Conservation (phyloP, 1,140 invertebrate species). For the Oedothorax gibbosus region DNA sequence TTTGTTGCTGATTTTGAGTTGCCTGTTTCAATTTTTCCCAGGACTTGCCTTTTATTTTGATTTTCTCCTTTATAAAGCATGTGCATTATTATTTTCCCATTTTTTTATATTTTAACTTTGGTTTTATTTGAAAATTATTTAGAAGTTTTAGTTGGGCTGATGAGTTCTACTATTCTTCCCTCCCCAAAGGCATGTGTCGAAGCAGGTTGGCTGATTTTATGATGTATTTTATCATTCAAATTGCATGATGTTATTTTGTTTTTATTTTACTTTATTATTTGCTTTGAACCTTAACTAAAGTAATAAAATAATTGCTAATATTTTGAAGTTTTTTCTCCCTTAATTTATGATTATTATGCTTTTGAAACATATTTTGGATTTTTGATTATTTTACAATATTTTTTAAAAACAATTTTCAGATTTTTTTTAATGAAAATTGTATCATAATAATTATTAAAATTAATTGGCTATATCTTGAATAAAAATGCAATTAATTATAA, state of each 20-base stretch:
- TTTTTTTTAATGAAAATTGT: too few species aligned
- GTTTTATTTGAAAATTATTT: slow-evolving; percentile 60
- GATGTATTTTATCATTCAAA: slow-evolving; percentile 8
- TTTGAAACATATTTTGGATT: too few species aligned
- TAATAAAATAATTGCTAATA: too few species aligned
- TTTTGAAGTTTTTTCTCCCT: too few species aligned
- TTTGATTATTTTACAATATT: too few species aligned
- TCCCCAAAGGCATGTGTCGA: slow-evolving; percentile 57
- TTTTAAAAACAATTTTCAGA: too few species aligned
- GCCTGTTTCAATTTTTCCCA: background rate
- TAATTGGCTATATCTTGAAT: too few species aligned
- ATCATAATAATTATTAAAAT: too few species aligned
- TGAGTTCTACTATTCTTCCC: slow-evolving; percentile 55
- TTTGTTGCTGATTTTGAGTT: slow-evolving; percentile 3
- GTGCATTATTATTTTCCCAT: slow-evolving; percentile 20
- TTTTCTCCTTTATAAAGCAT: slow-evolving; percentile 12
- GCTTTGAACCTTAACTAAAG: too few species aligned
- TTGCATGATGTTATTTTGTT: slow-evolving; percentile 7
- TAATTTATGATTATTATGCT: too few species aligned
- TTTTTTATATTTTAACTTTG: slow-evolving; percentile 21
- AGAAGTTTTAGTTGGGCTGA: slow-evolving; percentile 58
- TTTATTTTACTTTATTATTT: too few species aligned
- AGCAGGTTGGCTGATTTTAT: slow-evolving; percentile 61
- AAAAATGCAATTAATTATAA: too few species aligned
- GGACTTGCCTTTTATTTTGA: background rate